These are phyloP conservation scores for Coenobita brevimanus DNA, from an alignment of 1,140 invertebrate species.

Conservation along the genomic window DNA sequence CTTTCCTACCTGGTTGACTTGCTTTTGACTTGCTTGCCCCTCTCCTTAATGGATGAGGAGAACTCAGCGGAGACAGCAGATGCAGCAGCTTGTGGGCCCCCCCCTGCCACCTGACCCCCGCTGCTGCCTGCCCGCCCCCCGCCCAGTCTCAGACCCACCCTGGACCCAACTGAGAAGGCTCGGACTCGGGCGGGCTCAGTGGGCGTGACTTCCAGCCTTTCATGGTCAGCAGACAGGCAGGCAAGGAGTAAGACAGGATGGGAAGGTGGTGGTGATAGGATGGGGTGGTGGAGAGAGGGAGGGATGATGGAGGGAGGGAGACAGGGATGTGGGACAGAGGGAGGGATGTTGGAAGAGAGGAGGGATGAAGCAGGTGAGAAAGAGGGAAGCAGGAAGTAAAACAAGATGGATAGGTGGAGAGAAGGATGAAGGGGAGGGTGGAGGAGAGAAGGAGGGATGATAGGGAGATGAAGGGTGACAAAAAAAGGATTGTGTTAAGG, in stretches of 20 bases:
- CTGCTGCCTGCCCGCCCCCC: slow-evolving; percentile 49
- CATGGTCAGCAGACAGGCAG: slow-evolving; percentile 40
- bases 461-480: too few species aligned
- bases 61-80: slow-evolving; percentile 49
- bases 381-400: too few species aligned
- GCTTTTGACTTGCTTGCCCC: slow-evolving; percentile 65
- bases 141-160: slow-evolving; percentile 65
- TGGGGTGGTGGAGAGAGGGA: slow-evolving; percentile 36
- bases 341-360: too few species aligned
- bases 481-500: too few species aligned
- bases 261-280: slow-evolving; percentile 49
- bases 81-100: slow-evolving; percentile 40
- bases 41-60: slow-evolving; percentile 62
- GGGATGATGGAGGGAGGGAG: slow-evolving; percentile 19
- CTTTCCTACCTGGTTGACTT: slow-evolving; percentile 65
- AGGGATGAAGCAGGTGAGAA: too few species aligned
- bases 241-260: slow-evolving; percentile 50
- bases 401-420: too few species aligned
- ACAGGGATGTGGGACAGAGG: slow-evolving; percentile 29
- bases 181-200: slow-evolving; percentile 66
- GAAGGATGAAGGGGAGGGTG: too few species aligned
- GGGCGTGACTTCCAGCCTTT: slow-evolving; percentile 58
- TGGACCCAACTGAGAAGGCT: slow-evolving; percentile 69
- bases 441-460: too few species aligned
- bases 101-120: slow-evolving; percentile 34